phyloP scores from a whole-genome alignment of 2,113 vertebrate genomes.

The Toxostoma redivivum region DNA sequence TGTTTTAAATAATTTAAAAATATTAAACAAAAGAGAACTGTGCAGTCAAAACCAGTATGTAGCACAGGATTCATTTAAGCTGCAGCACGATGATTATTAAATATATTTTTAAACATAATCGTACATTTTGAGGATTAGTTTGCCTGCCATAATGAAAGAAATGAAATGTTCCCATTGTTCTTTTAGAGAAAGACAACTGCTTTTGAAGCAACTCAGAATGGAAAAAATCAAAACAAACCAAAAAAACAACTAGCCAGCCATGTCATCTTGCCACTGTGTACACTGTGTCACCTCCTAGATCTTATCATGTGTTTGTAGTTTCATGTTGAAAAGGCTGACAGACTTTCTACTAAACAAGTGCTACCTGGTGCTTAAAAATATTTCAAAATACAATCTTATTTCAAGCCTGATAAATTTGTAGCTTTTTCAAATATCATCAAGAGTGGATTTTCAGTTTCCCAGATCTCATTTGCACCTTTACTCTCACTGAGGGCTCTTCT shows the following conservation, averaged over 20 bases:
- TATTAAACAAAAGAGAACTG: not conserved
- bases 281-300: not conserved
- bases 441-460: not conserved
- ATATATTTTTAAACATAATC: not conserved
- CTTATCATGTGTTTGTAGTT: not conserved
- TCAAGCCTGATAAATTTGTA: not conserved
- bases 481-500: not conserved
- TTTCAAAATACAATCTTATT: not conserved
- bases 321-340: not conserved
- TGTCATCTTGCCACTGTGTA: not conserved
- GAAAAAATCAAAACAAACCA: not conserved
- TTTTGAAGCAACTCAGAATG: not conserved
- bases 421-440: not conserved
- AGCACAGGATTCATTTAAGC: not conserved
- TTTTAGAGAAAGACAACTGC: not conserved
- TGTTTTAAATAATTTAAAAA: not conserved
- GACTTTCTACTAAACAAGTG: not conserved
- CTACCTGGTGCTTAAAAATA: not conserved
- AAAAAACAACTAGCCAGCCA: not conserved
- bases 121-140: not conserved
- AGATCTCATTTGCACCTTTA: not conserved
- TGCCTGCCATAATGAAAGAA: not conserved
- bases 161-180: not conserved
- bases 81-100: not conserved
- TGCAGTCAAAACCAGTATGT: not conserved